phyloP scores from a whole-genome alignment of 2,113 vertebrate species.

The Centrocercus urophasianus region DNA sequence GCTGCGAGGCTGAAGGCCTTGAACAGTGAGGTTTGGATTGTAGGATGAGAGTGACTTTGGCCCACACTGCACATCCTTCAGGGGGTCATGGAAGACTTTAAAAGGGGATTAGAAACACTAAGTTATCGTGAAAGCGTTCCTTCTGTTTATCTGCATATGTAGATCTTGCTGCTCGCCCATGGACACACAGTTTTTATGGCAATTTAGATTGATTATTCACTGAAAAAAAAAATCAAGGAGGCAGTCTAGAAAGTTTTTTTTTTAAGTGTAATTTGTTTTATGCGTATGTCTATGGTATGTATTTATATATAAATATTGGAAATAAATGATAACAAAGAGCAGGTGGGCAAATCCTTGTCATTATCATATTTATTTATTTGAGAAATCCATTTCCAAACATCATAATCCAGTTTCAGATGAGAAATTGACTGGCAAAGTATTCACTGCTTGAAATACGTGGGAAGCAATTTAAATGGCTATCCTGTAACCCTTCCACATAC shows the following conservation, averaged over 20 bases:
- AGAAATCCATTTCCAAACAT: neutral
- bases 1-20: accelerated
- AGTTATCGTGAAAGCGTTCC: neutral
- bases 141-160: neutral
- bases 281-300: neutral
- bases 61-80: neutral
- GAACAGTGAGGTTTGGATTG: neutral
- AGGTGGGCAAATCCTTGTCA: neutral
- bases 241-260: neutral
- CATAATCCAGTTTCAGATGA: neutral
- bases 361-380: neutral
- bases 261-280: neutral
- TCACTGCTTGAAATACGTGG: neutral
- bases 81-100: neutral
- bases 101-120: neutral
- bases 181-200: neutral
- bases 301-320: neutral
- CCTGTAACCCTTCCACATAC: neutral
- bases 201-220: neutral
- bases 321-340: neutral
- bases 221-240: neutral
- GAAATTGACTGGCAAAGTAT: neutral
- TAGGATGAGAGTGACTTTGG: neutral
- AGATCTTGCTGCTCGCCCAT: neutral
- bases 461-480: neutral